Conservation (phyloP, 2,113 vertebrate genomes). For the Syngnathus scovelli region DNA sequence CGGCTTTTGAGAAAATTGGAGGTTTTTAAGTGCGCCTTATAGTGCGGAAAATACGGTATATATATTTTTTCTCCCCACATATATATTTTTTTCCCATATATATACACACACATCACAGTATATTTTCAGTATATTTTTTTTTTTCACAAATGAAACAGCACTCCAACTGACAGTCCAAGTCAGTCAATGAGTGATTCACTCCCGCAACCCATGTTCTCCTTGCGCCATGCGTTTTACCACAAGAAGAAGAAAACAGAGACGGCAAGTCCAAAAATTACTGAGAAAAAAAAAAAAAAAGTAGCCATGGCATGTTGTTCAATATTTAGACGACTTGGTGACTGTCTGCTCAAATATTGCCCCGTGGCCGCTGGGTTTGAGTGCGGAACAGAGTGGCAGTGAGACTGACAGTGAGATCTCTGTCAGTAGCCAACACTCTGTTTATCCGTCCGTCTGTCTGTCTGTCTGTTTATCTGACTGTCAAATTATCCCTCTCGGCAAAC, state of each 20-base stretch:
- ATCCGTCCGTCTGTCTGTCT: slow-evolving; percentile 78
- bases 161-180: background rate
- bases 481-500: slow-evolving; percentile 79
- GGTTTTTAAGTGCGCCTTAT: too few species aligned
- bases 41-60: too few species aligned
- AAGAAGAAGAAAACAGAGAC: slow-evolving; percentile 50
- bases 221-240: slow-evolving; percentile 17
- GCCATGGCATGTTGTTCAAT: slow-evolving; percentile 73
- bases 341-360: slow-evolving; percentile 79
- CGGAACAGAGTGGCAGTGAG: slow-evolving; percentile 74
- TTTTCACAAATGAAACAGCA: too few species aligned
- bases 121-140: too few species aligned
- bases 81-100: too few species aligned
- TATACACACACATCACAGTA: background rate
- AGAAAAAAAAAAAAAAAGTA: slow-evolving; percentile 43
- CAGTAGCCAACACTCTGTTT: slow-evolving; percentile 68
- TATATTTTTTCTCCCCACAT: too few species aligned
- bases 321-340: slow-evolving; percentile 77
- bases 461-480: slow-evolving; percentile 80
- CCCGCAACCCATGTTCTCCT: slow-evolving; percentile 14
- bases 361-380: slow-evolving; percentile 69
- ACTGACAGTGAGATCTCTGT: slow-evolving; percentile 79
- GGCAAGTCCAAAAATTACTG: slow-evolving; percentile 55
- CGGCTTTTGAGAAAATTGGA: too few species aligned
- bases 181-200: slow-evolving; percentile 15